Percentiles rank a stretch among this genome's conserved stretches.
phyloP scores from a whole-genome alignment of 2,797 vertebrate genomes.

The Coluber constrictor region DNA sequence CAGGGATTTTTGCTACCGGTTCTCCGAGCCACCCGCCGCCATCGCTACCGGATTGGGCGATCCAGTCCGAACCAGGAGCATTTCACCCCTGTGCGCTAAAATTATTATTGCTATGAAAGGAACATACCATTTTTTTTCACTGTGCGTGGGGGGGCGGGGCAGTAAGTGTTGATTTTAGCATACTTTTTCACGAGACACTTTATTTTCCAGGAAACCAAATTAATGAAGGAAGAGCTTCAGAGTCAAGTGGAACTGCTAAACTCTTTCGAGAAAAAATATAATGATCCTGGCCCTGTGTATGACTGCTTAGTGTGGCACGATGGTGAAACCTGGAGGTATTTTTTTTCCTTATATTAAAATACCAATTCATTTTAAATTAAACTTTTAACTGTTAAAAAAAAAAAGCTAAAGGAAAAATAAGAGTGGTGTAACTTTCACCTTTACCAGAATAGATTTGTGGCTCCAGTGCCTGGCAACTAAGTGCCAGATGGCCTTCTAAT shows the following conservation, averaged over 20 bases:
- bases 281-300: conserved; percentile 93
- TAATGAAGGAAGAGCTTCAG: conserved; percentile 94
- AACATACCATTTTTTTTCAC: neutral
- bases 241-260: conserved; percentile 89
- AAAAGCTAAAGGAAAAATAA: neutral
- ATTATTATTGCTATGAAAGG: neutral
- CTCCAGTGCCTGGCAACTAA: neutral
- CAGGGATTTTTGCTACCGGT: too few relatives aligned
- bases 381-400: neutral
- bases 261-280: conserved; percentile 95
- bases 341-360: neutral
- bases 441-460: neutral
- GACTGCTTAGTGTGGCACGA: conserved; percentile 96
- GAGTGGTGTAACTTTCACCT: neutral
- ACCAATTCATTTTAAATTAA: neutral
- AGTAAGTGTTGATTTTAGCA: neutral
- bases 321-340: conserved; percentile 88
- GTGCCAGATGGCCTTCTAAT: neutral
- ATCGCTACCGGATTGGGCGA: too few relatives aligned
- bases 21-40: too few relatives aligned
- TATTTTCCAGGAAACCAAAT: conserved; percentile 81
- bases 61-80: too few relatives aligned
- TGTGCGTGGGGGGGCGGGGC: neutral
- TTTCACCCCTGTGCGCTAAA: too few relatives aligned
- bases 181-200: conserved; percentile 13